Conservation (phyloP, 2,888 invertebrate species). For the Diarsia brunnea region DNA sequence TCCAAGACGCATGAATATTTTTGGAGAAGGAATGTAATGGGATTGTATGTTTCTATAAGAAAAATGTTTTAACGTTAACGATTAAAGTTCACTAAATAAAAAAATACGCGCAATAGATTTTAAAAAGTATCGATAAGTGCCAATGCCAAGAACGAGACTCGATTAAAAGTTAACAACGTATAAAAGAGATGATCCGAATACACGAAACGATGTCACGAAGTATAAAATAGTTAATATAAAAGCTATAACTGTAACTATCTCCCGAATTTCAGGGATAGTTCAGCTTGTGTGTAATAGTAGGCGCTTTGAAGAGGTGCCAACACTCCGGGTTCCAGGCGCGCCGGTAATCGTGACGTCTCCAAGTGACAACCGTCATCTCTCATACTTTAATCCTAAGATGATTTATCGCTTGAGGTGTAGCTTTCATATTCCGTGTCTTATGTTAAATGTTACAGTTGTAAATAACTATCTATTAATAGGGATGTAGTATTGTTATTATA, state of each 20-base stretch:
- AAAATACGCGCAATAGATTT: not conserved
- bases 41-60: too few relatives aligned
- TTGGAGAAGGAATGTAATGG: not conserved
- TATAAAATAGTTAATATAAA: slow-evolving; percentile 31
- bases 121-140: not conserved
- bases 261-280: slow-evolving; percentile 58
- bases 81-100: not conserved
- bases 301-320: slow-evolving; percentile 76
- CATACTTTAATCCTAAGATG: slow-evolving; percentile 42
- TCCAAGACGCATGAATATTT: slow-evolving; percentile 3
- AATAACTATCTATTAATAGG: slow-evolving; percentile 4
- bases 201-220: not conserved
- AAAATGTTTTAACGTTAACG: not conserved
- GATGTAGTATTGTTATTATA: not conserved
- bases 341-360: slow-evolving; percentile 46
- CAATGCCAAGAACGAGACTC: not conserved
- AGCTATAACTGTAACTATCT: slow-evolving; percentile 52
- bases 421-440: slow-evolving; percentile 15
- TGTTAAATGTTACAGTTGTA: slow-evolving; percentile 14
- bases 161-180: not conserved
- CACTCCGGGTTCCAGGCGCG: slow-evolving; percentile 64
- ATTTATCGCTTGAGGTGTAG: slow-evolving; percentile 43
- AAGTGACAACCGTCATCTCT: slow-evolving; percentile 45
- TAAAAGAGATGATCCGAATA: not conserved
- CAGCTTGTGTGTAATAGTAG: slow-evolving; percentile 45